Evolutionary conservation across 2,888 invertebrate genomes (phyloP).

Genomic region (Drosophila koepferae): DNA sequence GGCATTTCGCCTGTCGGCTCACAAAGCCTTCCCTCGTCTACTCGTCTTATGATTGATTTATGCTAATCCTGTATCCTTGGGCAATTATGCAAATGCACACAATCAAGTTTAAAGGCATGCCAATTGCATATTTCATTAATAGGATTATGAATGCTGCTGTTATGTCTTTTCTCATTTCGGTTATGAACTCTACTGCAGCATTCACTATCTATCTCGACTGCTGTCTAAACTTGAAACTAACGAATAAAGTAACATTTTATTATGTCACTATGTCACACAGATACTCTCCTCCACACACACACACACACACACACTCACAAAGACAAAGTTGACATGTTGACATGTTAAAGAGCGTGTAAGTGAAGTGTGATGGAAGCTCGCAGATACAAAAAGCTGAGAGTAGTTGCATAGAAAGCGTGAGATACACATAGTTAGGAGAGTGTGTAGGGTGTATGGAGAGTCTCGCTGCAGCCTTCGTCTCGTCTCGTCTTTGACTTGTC

Average conservation of each 20-base stretch:
- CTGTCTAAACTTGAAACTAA: constrained; percentile 30
- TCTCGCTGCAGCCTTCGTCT: constrained; percentile 3
- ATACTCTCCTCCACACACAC: not conserved
- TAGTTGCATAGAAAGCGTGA: constrained; percentile 28
- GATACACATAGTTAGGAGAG: constrained; percentile 36
- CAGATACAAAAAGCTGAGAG: constrained; percentile 46
- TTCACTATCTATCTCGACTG: constrained; percentile 8
- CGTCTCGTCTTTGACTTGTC: constrained; percentile 43
- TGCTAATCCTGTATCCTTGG: constrained; percentile 58
- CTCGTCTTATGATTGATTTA: constrained; percentile 66
- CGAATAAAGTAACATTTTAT: constrained; percentile 72
- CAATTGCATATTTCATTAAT: constrained; percentile 58
- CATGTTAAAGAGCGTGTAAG: constrained; percentile 79
- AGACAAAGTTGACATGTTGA: constrained; percentile 66
- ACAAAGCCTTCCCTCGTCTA: not conserved
- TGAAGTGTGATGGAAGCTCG: constrained; percentile 74
- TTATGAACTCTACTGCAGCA: constrained; percentile 11
- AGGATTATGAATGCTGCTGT: constrained; percentile 28
- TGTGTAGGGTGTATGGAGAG: constrained; percentile 9
- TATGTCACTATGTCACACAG: constrained; percentile 77
- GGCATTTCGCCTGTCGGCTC: constrained; percentile 34
- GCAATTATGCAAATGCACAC: constrained; percentile 66
- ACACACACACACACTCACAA: not conserved
- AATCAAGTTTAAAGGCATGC: constrained; percentile 22
- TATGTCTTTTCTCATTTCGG: constrained; percentile 13